These are phyloP conservation scores for Melitaea cinxia DNA, from an alignment of 1,140 invertebrate species.

Conservation along the genomic window DNA sequence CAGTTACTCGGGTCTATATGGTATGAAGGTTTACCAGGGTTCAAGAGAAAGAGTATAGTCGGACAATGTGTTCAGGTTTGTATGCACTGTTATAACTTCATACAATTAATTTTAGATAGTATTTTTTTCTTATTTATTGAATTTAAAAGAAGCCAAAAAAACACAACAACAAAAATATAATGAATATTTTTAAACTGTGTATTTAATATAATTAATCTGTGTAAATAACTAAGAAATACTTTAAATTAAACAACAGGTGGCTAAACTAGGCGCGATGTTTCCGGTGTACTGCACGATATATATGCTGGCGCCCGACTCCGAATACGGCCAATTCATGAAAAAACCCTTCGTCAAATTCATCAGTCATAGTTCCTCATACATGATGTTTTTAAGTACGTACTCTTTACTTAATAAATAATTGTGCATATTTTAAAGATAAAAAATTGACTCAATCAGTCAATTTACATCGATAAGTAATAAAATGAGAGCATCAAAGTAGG, in stretches of 20 bases:
- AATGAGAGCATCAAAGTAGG: too few species aligned
- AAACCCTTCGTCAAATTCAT: conserved; percentile 98
- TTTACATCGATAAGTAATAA: too few species aligned
- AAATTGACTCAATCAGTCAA: too few species aligned
- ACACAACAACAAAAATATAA: too few species aligned
- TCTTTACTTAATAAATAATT: neutral
- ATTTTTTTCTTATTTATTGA: too few species aligned
- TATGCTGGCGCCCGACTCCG: conserved; percentile 91
- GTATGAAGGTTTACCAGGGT: conserved; percentile 95
- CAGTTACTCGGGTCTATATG: conserved; percentile 94
- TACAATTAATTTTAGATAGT: too few species aligned
- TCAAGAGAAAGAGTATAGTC: conserved; percentile 89
- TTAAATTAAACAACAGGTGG: conserved; percentile 73
- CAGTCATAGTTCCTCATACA: conserved; percentile 94
- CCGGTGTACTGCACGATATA: conserved; percentile 93
- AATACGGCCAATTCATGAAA: conserved; percentile 91
- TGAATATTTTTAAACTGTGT: too few species aligned
- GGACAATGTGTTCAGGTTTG: conserved; percentile 87
- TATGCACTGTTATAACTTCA: neutral
- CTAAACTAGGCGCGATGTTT: conserved; percentile 91
- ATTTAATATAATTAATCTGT: too few species aligned
- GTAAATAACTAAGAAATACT: too few species aligned
- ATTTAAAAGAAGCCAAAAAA: too few species aligned
- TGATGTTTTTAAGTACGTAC: conserved; percentile 92
- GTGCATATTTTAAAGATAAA: too few species aligned